Evolutionary conservation across 1,140 invertebrate species (phyloP).

Genomic region (Aphaenogaster ashmeadi): DNA sequence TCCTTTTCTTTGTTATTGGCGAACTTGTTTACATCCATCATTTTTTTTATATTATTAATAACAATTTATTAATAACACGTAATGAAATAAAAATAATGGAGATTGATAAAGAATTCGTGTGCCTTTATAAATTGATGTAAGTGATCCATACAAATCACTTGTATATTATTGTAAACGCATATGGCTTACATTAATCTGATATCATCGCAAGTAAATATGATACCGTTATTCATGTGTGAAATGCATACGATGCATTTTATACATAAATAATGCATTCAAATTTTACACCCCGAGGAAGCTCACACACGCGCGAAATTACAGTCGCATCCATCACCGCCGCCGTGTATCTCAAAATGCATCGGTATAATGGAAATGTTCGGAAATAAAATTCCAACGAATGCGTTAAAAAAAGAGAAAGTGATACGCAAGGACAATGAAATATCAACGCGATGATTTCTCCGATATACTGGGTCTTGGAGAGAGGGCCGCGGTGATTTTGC

Average conservation of each 20-base stretch:
- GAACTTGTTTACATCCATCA: background rate
- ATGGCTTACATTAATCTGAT: background rate
- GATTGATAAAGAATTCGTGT: too few relatives aligned
- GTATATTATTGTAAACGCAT: background rate
- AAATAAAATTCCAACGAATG: background rate
- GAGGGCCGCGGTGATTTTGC: background rate
- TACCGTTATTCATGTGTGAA: constrained; percentile 11
- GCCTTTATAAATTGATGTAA: constrained; percentile 20
- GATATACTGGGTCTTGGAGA: constrained; percentile 12
- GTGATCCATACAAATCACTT: background rate
- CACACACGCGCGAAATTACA: constrained; percentile 23
- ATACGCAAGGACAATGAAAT: constrained; percentile 11
- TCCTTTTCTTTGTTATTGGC: background rate
- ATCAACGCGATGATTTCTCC: constrained; percentile 19
- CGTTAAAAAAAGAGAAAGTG: background rate
- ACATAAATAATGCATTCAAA: constrained; percentile 54
- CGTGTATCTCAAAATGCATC: constrained; percentile 1
- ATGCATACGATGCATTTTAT: constrained; percentile 25
- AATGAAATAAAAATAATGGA: background rate
- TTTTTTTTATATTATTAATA: background rate
- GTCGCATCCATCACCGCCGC: constrained; percentile 26
- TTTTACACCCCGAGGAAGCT: constrained; percentile 32
- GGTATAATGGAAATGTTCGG: background rate
- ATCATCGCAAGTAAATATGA: constrained; percentile 8
- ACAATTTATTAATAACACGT: background rate